Evolutionary conservation across 2,888 invertebrate genomes (phyloP).

Genomic region (Chymomyza caudatula): DNA sequence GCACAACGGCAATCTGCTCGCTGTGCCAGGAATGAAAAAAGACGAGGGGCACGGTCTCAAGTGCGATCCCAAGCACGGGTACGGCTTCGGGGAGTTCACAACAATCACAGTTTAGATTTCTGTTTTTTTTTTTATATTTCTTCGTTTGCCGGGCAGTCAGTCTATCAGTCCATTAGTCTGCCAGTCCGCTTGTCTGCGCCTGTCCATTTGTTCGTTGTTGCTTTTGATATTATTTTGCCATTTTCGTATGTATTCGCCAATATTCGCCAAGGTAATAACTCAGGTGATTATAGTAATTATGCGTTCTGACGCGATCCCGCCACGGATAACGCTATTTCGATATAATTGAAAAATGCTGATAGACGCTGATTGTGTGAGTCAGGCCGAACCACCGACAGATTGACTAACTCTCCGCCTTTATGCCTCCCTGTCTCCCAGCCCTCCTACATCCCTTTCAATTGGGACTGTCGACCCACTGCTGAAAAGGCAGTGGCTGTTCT

Average conservation of each 20-base stretch:
- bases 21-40: neutral
- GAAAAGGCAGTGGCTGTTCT: neutral
- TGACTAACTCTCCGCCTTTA: constrained; percentile 28
- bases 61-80: neutral
- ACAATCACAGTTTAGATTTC: constrained; percentile 70
- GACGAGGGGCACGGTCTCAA: neutral
- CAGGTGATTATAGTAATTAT: constrained; percentile 79
- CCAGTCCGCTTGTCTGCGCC: neutral
- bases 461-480: neutral
- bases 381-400: constrained; percentile 25
- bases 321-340: constrained; percentile 79
- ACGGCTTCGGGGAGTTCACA: constrained; percentile 22
- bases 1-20: constrained; percentile 15
- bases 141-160: constrained; percentile 8
- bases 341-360: constrained; percentile 79
- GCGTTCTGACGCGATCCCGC: constrained; percentile 78
- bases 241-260: constrained; percentile 68
- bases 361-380: constrained; percentile 77
- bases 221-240: constrained; percentile 48
- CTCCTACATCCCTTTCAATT: neutral
- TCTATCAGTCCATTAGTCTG: neutral
- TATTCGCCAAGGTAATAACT: constrained; percentile 78
- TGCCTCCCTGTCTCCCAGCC: neutral
- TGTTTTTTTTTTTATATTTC: constrained; percentile 33
- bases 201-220: constrained; percentile 28